These are phyloP conservation scores for Ectemnius cavifrons DNA, from an alignment of 2,888 invertebrate genomes.

Conservation along the genomic window DNA sequence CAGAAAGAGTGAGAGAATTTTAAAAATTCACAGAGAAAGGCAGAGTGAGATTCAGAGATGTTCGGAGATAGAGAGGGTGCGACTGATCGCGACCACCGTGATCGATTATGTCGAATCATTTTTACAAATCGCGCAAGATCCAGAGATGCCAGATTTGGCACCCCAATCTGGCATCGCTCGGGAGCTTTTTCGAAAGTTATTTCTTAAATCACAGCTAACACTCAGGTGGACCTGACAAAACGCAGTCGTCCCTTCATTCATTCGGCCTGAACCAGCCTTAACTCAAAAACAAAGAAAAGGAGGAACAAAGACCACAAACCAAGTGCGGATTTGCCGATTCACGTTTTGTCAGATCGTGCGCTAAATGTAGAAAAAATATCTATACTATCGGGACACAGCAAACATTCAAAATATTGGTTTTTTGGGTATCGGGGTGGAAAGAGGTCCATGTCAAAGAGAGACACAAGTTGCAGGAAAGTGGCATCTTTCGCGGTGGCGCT, in stretches of 20 bases:
- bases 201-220: constrained; percentile 71
- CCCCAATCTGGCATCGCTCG: no score
- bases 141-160: no score
- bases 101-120: no score
- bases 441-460: constrained; percentile 61
- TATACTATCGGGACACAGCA: constrained; percentile 76
- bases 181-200: not conserved
- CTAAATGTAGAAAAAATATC: constrained; percentile 69
- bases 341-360: constrained; percentile 72
- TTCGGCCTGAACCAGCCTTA: not conserved
- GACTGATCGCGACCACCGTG: no score
- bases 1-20: no score
- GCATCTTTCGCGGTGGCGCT: not conserved
- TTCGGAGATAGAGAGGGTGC: no score
- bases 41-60: no score
- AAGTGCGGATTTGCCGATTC: constrained; percentile 14
- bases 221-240: constrained; percentile 71
- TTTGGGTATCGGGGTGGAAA: constrained; percentile 62
- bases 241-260: constrained; percentile 55
- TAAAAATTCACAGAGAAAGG: no score
- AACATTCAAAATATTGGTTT: constrained; percentile 72
- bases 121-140: no score
- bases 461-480: constrained; percentile 46
- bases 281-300: constrained; percentile 15
- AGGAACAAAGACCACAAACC: constrained; percentile 7